Conservation (phyloP, 1,140 invertebrate genomes). For the Leptinotarsa lineolata region DNA sequence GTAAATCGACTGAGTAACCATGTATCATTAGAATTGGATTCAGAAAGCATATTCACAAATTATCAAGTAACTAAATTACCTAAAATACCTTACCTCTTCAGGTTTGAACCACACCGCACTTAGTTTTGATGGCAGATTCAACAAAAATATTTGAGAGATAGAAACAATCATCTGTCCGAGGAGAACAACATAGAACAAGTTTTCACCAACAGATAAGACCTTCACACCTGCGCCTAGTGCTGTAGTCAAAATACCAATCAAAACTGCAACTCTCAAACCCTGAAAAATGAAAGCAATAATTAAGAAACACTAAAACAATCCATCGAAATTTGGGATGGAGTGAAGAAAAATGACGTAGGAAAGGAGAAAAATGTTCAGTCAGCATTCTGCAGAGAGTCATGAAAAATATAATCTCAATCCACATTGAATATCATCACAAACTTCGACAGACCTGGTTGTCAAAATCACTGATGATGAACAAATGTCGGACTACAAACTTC, state of each 20-base stretch:
- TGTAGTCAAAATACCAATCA: conserved; percentile 52
- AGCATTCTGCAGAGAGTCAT: not conserved
- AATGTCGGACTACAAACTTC: too few species aligned
- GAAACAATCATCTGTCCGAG: conserved; percentile 73
- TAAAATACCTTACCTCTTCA: conserved; percentile 61
- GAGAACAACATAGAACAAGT: conserved; percentile 68
- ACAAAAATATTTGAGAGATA: conserved; percentile 68
- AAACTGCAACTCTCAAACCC: conserved; percentile 53
- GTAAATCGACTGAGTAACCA: too few species aligned
- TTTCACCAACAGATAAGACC: conserved; percentile 63
- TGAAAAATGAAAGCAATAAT: conserved; percentile 38
- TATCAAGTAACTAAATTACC: too few species aligned
- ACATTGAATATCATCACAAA: too few species aligned
- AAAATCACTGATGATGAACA: too few species aligned
- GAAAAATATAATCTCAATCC: not conserved
- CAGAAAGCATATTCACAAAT: too few species aligned
- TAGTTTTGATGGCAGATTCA: conserved; percentile 74
- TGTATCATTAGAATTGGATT: too few species aligned
- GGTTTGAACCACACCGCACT: conserved; percentile 65
- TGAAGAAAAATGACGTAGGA: not conserved
- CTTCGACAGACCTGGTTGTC: too few species aligned
- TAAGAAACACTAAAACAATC: not conserved
- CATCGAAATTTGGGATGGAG: not conserved
- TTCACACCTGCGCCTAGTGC: conserved; percentile 77
- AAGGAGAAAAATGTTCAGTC: not conserved